These are phyloP conservation scores for cat (Felis catus) DNA, from an alignment of 2,113 vertebrate genomes.

Conservation along the genomic window F.catus_Fca126_mat1.0 CM031415.1:151386501-151387000, in stretches of 20 bases:
- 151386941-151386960: background rate
- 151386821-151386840: background rate
- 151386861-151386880: background rate
- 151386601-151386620: background rate
- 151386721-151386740: background rate
- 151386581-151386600: background rate
- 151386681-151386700: background rate
- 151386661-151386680: background rate
- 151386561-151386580: background rate
- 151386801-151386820: background rate
- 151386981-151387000: background rate
- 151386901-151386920: background rate
- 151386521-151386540: background rate
- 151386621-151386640: background rate
- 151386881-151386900: background rate
- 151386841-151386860: background rate
- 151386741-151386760: background rate
- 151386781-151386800: background rate
- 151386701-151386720: background rate
- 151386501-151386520: background rate
- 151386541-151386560: background rate
- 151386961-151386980: background rate
- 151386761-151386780: background rate
- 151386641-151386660: background rate
- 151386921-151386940: background rate